Evolutionary conservation across 2,797 vertebrate species (phyloP).

Genomic region (Erithacus rubecula): DNA sequence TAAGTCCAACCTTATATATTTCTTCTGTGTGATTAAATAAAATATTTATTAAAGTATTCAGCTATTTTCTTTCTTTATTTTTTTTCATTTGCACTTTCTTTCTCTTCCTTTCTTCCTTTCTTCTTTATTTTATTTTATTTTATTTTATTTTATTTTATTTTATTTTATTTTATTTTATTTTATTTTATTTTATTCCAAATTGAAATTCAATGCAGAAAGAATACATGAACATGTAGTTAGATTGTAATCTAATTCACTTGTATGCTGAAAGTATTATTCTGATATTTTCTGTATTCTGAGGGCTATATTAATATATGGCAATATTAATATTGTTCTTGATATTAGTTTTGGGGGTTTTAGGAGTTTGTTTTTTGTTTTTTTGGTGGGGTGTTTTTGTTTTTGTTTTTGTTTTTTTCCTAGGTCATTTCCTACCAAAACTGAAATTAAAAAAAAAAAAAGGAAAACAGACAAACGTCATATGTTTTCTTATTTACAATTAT

Average conservation of each 20-base stretch:
- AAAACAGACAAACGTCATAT: not conserved
- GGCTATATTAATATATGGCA: not conserved
- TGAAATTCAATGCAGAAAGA: not conserved
- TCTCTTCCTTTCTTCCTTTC: no score
- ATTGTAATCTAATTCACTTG: not conserved
- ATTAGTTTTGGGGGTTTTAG: fast-evolving
- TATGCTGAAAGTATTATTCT: not conserved
- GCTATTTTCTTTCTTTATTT: not conserved
- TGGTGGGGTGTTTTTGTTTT: no score
- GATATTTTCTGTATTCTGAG: not conserved
- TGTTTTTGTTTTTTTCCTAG: not conserved
- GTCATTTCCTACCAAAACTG: not conserved
- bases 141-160: not conserved
- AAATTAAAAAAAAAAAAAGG: not conserved
- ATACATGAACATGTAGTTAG: not conserved
- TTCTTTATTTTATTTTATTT: no score
- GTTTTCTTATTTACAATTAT: not conserved
- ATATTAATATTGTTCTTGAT: not conserved
- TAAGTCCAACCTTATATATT: not conserved
- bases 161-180: no score
- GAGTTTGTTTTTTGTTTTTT: no score
- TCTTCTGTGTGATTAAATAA: not conserved
- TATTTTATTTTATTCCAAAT: not conserved
- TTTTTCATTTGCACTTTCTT: no score
- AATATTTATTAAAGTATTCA: not conserved